Evolutionary conservation across 2,113 vertebrate species (phyloP).

Genomic region (Planiliza haematocheilus): DNA sequence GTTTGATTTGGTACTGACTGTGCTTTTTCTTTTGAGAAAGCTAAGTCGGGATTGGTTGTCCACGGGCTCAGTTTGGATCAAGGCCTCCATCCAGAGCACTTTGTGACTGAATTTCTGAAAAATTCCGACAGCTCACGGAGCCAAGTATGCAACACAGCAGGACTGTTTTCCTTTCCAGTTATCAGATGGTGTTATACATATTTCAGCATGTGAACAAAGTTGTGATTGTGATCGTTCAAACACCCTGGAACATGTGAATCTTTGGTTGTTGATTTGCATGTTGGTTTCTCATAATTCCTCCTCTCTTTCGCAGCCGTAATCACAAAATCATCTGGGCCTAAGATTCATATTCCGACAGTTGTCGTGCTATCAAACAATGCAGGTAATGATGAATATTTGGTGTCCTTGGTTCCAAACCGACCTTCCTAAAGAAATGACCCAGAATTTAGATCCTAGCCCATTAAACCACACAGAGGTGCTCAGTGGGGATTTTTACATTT

Average conservation of each 20-base stretch:
- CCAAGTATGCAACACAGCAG: neutral
- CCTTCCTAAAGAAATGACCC: conserved; percentile 42
- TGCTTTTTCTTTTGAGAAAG: too few relatives aligned
- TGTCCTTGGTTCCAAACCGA: conserved; percentile 25
- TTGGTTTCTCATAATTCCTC: neutral
- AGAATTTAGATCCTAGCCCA: conserved; percentile 60
- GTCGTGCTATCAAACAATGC: neutral
- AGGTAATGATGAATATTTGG: neutral
- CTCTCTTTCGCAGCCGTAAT: neutral
- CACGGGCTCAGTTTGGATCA: neutral
- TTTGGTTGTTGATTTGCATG: neutral
- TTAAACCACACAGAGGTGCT: conserved; percentile 50
- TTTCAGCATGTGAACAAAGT: neutral
- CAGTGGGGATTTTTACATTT: conserved; percentile 46
- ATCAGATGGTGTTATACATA: neutral
- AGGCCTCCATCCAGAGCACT: neutral
- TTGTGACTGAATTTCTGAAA: too few relatives aligned
- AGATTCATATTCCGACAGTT: neutral
- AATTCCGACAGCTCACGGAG: neutral
- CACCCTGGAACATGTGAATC: neutral
- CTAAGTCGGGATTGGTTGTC: too few relatives aligned
- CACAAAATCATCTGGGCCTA: neutral
- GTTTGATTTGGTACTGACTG: neutral
- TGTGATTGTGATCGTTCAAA: neutral
- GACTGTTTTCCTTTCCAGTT: neutral